Conservation (phyloP, 2,113 vertebrate species). For the Grammatotria lemairii region DNA sequence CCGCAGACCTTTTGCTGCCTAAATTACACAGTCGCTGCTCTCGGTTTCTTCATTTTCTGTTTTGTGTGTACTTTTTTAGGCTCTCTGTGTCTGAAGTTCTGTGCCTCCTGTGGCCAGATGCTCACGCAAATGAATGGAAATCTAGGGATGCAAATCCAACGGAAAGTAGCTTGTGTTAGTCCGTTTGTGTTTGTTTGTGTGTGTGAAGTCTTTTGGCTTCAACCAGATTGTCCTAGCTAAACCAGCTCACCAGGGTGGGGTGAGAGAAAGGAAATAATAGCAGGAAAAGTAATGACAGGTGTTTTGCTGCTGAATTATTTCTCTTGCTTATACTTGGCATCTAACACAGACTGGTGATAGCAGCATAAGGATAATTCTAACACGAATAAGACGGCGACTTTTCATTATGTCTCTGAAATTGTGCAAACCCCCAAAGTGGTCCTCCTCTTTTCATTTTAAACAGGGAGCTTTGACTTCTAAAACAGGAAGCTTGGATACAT, state of each 20-base stretch:
- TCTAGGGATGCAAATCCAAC: slow-evolving; percentile 58
- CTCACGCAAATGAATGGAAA: slow-evolving; percentile 65
- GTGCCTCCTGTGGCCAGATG: neutral
- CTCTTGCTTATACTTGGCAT: neutral
- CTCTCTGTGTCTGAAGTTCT: neutral
- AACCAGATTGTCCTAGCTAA: neutral
- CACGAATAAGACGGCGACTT: neutral
- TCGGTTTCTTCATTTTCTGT: neutral
- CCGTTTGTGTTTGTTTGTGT: neutral
- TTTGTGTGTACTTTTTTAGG: neutral
- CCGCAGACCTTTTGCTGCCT: neutral
- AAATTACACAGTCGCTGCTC: neutral
- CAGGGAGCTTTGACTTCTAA: neutral
- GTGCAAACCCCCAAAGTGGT: neutral
- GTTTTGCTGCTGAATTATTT: neutral
- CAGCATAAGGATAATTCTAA: neutral
- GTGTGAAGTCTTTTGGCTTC: neutral
- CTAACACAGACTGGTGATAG: neutral
- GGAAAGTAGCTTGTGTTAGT: slow-evolving; percentile 18
- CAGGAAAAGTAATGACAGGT: neutral
- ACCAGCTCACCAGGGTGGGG: neutral
- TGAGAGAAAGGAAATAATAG: neutral
- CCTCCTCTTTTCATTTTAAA: neutral
- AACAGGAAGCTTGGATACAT: neutral
- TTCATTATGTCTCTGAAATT: neutral